Evolutionary conservation across 2,113 vertebrate genomes (phyloP).

Genomic region (Montifringilla adamsi): DNA sequence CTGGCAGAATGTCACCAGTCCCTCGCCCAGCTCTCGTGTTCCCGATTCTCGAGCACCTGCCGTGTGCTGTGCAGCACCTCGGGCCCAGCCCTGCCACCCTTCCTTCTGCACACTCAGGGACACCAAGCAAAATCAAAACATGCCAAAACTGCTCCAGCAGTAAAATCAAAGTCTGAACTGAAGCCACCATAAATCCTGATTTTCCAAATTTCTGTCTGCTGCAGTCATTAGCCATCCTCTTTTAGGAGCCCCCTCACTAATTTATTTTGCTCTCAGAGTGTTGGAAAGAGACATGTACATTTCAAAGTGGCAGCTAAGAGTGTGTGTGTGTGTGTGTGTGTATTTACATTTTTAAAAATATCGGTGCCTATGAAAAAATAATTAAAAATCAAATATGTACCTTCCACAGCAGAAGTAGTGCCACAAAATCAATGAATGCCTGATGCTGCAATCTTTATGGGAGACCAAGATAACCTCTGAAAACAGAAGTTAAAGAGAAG

Average conservation of each 20-base stretch:
- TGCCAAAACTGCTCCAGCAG: not conserved
- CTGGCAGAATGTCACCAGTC: not conserved
- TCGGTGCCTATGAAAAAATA: not conserved
- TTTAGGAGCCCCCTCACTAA: not conserved
- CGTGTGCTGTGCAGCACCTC: not conserved
- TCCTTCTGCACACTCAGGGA: not conserved
- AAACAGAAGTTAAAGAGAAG: not conserved
- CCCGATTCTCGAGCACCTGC: not conserved
- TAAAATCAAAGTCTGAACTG: not conserved
- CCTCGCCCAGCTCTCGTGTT: not conserved
- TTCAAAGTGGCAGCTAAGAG: not conserved
- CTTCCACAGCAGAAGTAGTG: not conserved
- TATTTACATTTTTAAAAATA: not conserved
- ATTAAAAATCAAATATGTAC: not conserved
- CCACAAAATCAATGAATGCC: not conserved
- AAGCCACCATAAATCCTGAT: not conserved
- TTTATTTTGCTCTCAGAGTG: not conserved
- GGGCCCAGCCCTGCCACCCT: not conserved
- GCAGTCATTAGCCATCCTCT: not conserved
- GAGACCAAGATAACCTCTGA: not conserved
- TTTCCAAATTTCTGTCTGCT: not conserved
- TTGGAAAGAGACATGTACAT: not conserved
- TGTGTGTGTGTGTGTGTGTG: accelerated
- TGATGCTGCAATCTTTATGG: not conserved
- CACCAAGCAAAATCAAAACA: conserved; percentile 6